Evolutionary conservation across 2,113 vertebrate species (phyloP).

Genomic region (Heptranchias perlo): DNA sequence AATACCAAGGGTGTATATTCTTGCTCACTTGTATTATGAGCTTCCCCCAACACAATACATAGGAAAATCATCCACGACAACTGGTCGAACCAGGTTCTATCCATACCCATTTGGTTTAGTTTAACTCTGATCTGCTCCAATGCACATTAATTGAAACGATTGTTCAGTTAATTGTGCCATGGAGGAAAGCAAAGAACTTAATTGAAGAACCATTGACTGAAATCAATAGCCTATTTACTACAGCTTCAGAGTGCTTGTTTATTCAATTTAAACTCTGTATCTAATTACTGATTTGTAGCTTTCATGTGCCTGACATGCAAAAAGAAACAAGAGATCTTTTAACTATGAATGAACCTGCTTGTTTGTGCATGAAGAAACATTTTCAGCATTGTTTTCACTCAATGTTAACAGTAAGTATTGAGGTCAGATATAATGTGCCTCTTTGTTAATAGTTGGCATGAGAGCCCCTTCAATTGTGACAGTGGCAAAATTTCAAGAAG

Average conservation of each 20-base stretch:
- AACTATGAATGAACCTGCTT: not conserved
- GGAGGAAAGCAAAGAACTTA: slow-evolving; percentile 25
- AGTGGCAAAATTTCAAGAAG: not conserved
- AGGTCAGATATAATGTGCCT: not conserved
- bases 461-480: not conserved
- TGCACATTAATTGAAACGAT: not conserved
- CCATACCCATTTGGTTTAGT: not conserved
- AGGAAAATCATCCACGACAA: not conserved
- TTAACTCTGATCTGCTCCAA: not conserved
- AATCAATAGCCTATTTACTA: slow-evolving; percentile 28
- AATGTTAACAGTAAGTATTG: not conserved
- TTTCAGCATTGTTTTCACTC: not conserved
- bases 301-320: not conserved
- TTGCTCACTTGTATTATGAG: not conserved
- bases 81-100: not conserved
- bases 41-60: not conserved
- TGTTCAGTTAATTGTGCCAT: slow-evolving; percentile 20
- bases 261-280: not conserved
- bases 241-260: slow-evolving; percentile 13
- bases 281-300: not conserved
- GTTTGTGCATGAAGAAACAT: not conserved
- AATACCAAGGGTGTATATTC: not conserved
- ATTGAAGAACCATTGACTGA: slow-evolving; percentile 30
- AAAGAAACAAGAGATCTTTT: not conserved
- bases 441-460: not conserved